A percentile compares a stretch with the other conserved stretches of the same genome.
These are phyloP conservation scores for Nerophis ophidion DNA, from an alignment of 2,113 vertebrate species.

Conservation along the genomic window DNA sequence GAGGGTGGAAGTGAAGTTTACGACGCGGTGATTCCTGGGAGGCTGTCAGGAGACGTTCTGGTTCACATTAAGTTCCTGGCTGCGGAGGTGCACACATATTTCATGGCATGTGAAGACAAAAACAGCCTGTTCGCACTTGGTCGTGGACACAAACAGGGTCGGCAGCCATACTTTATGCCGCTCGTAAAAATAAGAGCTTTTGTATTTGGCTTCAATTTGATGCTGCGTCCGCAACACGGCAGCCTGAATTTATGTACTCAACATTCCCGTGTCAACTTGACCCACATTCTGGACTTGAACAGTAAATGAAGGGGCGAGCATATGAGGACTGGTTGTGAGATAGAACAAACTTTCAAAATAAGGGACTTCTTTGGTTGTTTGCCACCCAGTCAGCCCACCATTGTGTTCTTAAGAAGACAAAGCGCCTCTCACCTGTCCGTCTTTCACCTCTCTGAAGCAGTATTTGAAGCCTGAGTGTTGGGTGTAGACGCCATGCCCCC, in stretches of 20 bases:
- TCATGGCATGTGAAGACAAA: background rate
- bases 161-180: background rate
- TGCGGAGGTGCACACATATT: background rate
- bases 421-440: slow-evolving; percentile 73
- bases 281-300: too few species aligned
- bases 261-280: too few species aligned
- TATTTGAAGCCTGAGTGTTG: slow-evolving; percentile 80
- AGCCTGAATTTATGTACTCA: too few species aligned
- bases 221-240: too few species aligned
- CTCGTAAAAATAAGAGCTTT: background rate
- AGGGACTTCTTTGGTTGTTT: too few species aligned
- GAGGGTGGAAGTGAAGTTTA: background rate
- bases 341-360: too few species aligned
- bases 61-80: background rate
- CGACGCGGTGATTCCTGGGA: background rate
- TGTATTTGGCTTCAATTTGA: background rate
- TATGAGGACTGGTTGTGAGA: too few species aligned
- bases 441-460: slow-evolving; percentile 81
- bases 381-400: too few species aligned
- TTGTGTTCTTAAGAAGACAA: background rate
- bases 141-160: background rate
- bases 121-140: background rate
- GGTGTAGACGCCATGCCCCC: slow-evolving; percentile 63
- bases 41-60: slow-evolving; percentile 1
- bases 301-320: too few species aligned